phyloP scores from a whole-genome alignment of 2,113 vertebrate species.

The Oophaga pumilio region DNA sequence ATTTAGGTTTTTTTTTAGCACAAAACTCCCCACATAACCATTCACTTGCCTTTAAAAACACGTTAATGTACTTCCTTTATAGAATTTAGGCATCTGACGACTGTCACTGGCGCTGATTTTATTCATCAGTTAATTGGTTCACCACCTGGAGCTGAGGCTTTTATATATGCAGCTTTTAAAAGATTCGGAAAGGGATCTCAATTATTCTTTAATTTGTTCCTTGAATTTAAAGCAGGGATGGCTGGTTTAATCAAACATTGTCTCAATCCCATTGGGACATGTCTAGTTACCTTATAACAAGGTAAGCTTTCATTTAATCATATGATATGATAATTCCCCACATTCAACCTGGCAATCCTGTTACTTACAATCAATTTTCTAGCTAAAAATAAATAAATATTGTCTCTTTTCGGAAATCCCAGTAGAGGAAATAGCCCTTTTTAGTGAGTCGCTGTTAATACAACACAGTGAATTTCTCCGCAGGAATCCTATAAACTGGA shows the following conservation, averaged over 20 bases:
- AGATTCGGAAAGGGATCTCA: conserved; percentile 87
- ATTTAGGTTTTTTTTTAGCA: conserved; percentile 73
- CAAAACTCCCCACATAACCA: conserved; percentile 78
- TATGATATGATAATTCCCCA: conserved; percentile 81
- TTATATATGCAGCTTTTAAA: conserved; percentile 91
- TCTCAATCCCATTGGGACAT: conserved; percentile 88
- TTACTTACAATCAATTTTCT: conserved; percentile 93
- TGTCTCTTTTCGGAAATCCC: conserved; percentile 77
- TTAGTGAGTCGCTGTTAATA: conserved; percentile 71
- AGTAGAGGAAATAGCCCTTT: conserved; percentile 72
- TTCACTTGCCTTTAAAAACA: conserved; percentile 90
- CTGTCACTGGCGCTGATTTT: conserved; percentile 89
- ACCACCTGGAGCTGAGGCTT: conserved; percentile 87
- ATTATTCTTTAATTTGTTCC: conserved; percentile 91
- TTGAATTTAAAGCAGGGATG: conserved; percentile 97
- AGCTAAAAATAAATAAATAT: conserved; percentile 81
- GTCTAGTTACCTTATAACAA: conserved; percentile 96
- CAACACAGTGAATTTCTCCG: conserved; percentile 71
- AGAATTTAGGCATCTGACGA: conserved; percentile 94
- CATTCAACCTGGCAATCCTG: conserved; percentile 86
- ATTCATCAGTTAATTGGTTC: conserved; percentile 98
- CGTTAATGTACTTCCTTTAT: conserved; percentile 86
- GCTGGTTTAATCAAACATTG: conserved; percentile 95
- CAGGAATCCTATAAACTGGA: conserved; percentile 72
- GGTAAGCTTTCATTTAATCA: conserved; percentile 95